Evolutionary conservation across 35 echinoderm and acorn worm genomes (phyloP).

Genomic region (Apostichopus parvimensis): DNA sequence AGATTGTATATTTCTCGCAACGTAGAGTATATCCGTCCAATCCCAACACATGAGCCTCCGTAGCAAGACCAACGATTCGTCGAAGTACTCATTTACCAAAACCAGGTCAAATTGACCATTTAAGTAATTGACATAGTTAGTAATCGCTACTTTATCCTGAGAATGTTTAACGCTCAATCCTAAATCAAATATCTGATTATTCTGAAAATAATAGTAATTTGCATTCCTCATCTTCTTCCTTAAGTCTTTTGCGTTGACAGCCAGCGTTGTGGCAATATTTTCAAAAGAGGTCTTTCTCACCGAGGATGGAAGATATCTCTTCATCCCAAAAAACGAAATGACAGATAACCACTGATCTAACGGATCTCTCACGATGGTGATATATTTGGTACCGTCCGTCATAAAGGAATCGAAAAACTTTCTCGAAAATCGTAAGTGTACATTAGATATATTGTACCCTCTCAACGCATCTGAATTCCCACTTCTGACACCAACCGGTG

Average conservation of each 20-base stretch:
- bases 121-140: conserved; percentile 41
- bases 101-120: conserved; percentile 63
- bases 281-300: neutral
- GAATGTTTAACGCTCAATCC: conserved; percentile 38
- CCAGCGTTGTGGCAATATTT: neutral
- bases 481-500: too few relatives aligned
- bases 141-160: neutral
- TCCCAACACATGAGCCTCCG: conserved; percentile 63
- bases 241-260: neutral
- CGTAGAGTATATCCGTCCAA: conserved; percentile 63
- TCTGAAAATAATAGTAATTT: conserved; percentile 43
- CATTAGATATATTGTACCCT: too few relatives aligned
- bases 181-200: conserved; percentile 70
- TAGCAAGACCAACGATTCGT: conserved; percentile 70
- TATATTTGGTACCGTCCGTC: too few relatives aligned
- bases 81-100: conserved; percentile 74
- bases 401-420: too few relatives aligned
- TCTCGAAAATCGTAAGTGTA: too few relatives aligned
- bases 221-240: neutral
- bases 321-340: conserved; percentile 29
- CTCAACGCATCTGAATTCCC: too few relatives aligned
- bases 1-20: conserved; percentile 51
- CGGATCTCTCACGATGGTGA: too few relatives aligned
- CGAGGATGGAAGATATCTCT: neutral
- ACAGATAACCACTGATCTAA: too few relatives aligned